Base-by-base conservation (phyloP, 1,140 invertebrate species). In the Bombus sylvicola region DNA sequence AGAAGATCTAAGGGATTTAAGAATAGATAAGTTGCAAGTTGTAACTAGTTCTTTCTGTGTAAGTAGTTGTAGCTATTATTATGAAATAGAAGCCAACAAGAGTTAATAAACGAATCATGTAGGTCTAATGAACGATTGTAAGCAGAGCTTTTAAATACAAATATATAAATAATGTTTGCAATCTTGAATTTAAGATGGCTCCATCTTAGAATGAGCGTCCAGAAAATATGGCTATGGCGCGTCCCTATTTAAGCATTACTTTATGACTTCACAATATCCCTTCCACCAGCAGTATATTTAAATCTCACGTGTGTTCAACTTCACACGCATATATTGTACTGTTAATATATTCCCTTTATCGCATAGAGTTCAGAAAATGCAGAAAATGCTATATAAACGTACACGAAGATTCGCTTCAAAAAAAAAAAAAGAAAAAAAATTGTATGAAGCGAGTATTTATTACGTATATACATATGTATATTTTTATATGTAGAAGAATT, bases 401-500 rank as follows among this genome's bases (percentile, higher is more conserved):
- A 68, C 18, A 25, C 64, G 57, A 53, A 74, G 2, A 28, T n/a
- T 22, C 6, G 25, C 13, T 62, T 15, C n/a, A 0, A 22, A 39
- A 6, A 13, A 47, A 13, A 43, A 59, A 25, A 9, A 0, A 18
- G 3, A 39, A 28, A 39, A 1, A 28, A 39, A 82, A 37, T 81
- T 81, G 25, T 34, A 37, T 18, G 18, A 34, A 53, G 9, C 34
- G n/a, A 37, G 53, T 22, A 64, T 68, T 74, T 74, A 66, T 66
- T 74, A 62, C 34, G 43, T 78, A 66, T 62, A 85, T 78, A 81
- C 47, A 85, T 41, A 81, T 57, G n/a, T 74, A 59, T 81, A 85
- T 81, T 85, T 85, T 85, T 85, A 81, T 81, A 85, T 68, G 47
- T 85, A 85, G 47, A 41, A 85, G 47, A 57, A 74, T 15, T n/a